phyloP scores from a whole-genome alignment of 2,888 invertebrate genomes.

The Suillia variegata region DNA sequence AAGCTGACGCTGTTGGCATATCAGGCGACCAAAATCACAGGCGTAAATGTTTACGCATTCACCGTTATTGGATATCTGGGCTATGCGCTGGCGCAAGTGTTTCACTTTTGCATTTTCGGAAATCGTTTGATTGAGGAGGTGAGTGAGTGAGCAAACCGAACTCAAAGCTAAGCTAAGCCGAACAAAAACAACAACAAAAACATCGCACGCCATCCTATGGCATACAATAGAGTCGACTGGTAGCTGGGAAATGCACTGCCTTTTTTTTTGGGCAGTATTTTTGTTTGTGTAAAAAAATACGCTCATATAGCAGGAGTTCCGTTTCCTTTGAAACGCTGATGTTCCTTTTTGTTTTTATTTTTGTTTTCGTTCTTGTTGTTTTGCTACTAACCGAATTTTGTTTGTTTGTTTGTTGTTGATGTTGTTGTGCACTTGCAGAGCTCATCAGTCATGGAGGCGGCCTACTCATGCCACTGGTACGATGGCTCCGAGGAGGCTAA shows the following conservation, averaged over 20 bases:
- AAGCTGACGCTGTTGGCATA: slow-evolving; percentile 82
- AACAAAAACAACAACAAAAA: not conserved
- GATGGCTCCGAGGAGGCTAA: slow-evolving; percentile 89
- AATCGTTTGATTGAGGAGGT: slow-evolving; percentile 88
- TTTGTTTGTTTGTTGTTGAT: too few species aligned
- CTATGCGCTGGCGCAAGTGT: slow-evolving; percentile 83
- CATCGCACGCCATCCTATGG: too few species aligned
- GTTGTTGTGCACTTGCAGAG: too few species aligned
- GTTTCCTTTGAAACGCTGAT: not conserved
- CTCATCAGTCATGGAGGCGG: slow-evolving; percentile 90
- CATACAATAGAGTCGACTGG: too few species aligned
- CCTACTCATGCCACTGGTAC: slow-evolving; percentile 90
- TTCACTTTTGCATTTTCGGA: slow-evolving; percentile 85
- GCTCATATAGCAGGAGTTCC: too few species aligned
- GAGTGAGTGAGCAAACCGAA: slow-evolving; percentile 32
- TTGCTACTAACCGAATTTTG: not conserved
- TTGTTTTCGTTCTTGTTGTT: not conserved
- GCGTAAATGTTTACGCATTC: slow-evolving; percentile 77
- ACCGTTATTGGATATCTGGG: slow-evolving; percentile 79
- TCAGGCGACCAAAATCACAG: slow-evolving; percentile 84
- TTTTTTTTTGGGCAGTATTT: too few species aligned
- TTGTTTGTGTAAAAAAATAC: too few species aligned
- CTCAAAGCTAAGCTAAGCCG: slow-evolving; percentile 65
- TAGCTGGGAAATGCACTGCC: not conserved
- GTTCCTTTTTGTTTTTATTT: not conserved